These are phyloP conservation scores for Acrobasis consociella DNA, from an alignment of 2,888 invertebrate genomes.

Conservation along the genomic window DNA sequence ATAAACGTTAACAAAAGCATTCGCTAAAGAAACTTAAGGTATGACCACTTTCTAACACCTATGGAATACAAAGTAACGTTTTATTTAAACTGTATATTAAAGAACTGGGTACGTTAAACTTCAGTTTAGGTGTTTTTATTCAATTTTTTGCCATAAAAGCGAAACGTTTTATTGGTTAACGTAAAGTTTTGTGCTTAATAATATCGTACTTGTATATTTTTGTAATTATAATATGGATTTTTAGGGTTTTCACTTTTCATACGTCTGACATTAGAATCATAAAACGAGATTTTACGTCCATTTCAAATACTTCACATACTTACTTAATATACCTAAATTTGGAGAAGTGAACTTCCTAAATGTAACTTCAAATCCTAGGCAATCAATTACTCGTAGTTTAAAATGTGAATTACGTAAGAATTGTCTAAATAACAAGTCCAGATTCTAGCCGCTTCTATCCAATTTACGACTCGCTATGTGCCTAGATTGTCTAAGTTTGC, in stretches of 20 bases:
- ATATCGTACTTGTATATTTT: no score
- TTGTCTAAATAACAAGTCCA: constrained; percentile 25
- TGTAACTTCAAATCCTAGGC: background rate
- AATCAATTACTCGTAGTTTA: constrained; percentile 8
- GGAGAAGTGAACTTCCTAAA: background rate
- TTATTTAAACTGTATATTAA: constrained; percentile 26
- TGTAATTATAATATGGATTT: no score
- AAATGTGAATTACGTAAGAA: constrained; percentile 22
- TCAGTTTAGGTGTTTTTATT: background rate
- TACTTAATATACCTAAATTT: background rate
- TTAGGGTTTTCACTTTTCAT: no score
- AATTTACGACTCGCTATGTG: constrained; percentile 35
- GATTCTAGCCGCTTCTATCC: constrained; percentile 27
- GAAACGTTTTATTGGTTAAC: no score
- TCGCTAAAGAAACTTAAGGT: constrained; percentile 70
- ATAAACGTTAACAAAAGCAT: constrained; percentile 67
- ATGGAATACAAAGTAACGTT: constrained; percentile 58
- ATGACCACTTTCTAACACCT: constrained; percentile 65
- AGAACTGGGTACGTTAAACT: background rate
- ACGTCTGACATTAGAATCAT: no score
- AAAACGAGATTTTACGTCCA: no score
- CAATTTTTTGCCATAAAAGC: background rate
- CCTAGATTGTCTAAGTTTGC: constrained; percentile 45
- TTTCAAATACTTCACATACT: no score
- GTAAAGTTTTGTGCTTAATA: no score